Evolutionary conservation across 2,888 invertebrate species (phyloP).

Genomic region (Hyposoter didymator): DNA sequence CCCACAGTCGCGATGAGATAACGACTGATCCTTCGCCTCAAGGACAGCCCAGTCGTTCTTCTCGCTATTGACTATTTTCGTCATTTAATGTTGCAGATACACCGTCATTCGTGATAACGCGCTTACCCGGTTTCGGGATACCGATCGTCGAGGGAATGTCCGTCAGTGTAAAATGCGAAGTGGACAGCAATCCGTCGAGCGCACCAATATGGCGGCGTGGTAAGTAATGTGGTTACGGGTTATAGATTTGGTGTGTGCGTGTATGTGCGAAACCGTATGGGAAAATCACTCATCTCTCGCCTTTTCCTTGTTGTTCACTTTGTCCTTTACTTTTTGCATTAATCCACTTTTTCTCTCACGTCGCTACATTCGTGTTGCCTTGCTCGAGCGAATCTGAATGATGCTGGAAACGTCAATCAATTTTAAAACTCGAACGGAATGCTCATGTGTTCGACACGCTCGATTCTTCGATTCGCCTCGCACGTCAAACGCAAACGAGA

Average conservation of each 20-base stretch:
- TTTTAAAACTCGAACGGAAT: conserved; percentile 48
- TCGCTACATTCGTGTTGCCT: conserved; percentile 11
- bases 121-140: conserved; percentile 96
- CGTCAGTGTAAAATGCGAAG: conserved; percentile 95
- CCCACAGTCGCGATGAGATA: too few relatives aligned
- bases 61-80: conserved; percentile 74
- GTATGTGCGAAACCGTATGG: neutral
- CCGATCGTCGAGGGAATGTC: conserved; percentile 95
- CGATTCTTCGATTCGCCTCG: conserved; percentile 43
- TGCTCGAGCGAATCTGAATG: conserved; percentile 23
- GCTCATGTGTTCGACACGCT: conserved; percentile 58
- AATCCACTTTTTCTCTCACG: conserved; percentile 40
- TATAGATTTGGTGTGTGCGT: conserved; percentile 57
- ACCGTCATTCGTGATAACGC: conserved; percentile 96
- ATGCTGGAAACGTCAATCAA: conserved; percentile 49
- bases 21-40: neutral
- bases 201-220: conserved; percentile 92
- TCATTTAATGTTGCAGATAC: conserved; percentile 88
- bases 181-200: conserved; percentile 96
- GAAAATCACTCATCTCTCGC: conserved; percentile 10
- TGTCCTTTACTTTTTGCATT: conserved; percentile 65
- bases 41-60: neutral
- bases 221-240: conserved; percentile 76
- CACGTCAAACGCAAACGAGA: neutral
- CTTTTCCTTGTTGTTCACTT: conserved; percentile 52